A percentile compares a stretch with the other conserved stretches of the same genome.
phyloP scores from a whole-genome alignment of 2,797 vertebrate species.

The Cryptoprocta ferox region DNA sequence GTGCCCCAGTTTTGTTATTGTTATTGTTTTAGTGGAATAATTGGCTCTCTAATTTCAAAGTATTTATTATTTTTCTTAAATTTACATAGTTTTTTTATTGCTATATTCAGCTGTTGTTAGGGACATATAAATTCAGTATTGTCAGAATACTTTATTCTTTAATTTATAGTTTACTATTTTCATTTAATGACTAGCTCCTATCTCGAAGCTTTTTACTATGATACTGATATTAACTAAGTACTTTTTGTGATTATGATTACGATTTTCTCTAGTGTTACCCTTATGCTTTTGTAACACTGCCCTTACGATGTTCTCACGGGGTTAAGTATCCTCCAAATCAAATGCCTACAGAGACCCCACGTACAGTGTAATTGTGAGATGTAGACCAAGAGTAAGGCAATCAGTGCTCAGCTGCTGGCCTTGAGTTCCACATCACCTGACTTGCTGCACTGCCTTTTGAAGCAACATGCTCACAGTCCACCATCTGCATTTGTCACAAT shows the following conservation, averaged over 20 bases:
- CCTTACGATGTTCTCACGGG: background rate
- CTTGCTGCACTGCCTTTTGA: background rate
- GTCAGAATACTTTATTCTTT: background rate
- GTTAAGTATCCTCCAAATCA: background rate
- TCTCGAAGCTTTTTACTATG: background rate
- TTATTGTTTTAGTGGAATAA: background rate
- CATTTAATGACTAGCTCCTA: background rate
- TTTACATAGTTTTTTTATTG: background rate
- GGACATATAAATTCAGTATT: background rate
- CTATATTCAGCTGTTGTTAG: background rate
- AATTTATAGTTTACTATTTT: background rate
- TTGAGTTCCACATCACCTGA: background rate
- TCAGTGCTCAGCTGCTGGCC: background rate
- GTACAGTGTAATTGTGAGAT: background rate
- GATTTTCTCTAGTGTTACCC: background rate
- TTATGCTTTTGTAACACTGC: background rate
- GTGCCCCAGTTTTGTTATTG: too few species aligned
- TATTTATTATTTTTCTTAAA: conserved; percentile 8
- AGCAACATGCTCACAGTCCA: background rate
- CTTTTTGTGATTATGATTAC: background rate
- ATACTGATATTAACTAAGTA: background rate
- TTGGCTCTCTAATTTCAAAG: background rate
- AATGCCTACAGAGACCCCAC: background rate
- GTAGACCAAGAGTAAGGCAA: background rate
- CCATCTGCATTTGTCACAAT: background rate